phyloP scores from a whole-genome alignment of 1,140 invertebrate genomes.

The Stegodyphus mimosarum region DNA sequence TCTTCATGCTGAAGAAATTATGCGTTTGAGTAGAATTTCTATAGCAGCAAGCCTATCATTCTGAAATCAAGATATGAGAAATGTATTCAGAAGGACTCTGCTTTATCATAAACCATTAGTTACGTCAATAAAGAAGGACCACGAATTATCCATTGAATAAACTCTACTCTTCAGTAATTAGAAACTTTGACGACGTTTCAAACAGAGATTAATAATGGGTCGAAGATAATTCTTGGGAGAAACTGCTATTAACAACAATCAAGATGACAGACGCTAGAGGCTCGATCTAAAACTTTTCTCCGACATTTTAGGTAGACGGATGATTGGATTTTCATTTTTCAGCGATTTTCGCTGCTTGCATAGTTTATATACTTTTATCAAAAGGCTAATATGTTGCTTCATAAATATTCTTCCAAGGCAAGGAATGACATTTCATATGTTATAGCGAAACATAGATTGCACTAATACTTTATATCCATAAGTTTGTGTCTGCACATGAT shows the following conservation, averaged over 20 bases:
- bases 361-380: background rate
- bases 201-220: constrained; percentile 60
- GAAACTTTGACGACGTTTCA: constrained; percentile 60
- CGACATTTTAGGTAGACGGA: background rate
- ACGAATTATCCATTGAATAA: constrained; percentile 33
- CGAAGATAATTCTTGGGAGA: constrained; percentile 56
- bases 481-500: too few relatives aligned
- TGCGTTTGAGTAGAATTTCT: too few relatives aligned
- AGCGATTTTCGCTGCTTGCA: background rate
- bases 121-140: constrained; percentile 4
- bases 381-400: background rate
- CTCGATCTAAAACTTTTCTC: background rate
- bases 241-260: constrained; percentile 59
- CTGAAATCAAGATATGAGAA: constrained; percentile 24
- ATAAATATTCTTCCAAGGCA: too few relatives aligned
- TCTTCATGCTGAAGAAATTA: too few relatives aligned
- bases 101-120: constrained; percentile 47
- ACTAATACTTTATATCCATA: too few relatives aligned
- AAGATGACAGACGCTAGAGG: constrained; percentile 47
- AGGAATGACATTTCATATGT: too few relatives aligned
- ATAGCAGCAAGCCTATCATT: background rate
- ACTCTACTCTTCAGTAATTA: constrained; percentile 53
- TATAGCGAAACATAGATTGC: too few relatives aligned
- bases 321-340: constrained; percentile 45
- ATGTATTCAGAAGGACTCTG: constrained; percentile 11